Evolutionary conservation across 1,140 invertebrate species (phyloP), one percentile per base, ranked within the genome.

Genomic region (Drosophila aff.): DNA sequence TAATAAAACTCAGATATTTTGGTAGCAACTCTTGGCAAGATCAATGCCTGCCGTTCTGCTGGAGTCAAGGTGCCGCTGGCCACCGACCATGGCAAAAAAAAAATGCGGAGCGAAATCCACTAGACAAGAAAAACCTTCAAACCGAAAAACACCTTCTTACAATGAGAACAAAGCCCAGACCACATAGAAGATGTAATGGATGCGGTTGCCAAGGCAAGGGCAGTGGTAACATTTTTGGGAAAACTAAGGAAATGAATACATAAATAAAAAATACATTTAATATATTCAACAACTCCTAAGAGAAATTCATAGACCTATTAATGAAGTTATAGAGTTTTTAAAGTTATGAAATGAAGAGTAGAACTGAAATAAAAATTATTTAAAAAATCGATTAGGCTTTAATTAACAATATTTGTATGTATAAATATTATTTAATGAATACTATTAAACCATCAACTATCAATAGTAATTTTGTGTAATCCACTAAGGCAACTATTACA

Each of bases 141-240:
- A 18, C 26, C 44, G 49, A 69, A 61, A 15, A 38, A 46, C 63
- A 50, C 36, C 50, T 43, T 43, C 8, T 43, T 41, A 38, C 73
- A 76, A 77, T 68, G 55, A 77, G 74, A 77, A 77, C 74, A 68
- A 40, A 67, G 67, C 47, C 21, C 9, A 40, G 62, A 82, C 74
- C 79, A 44, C 21, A 78, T 10, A 11, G 33, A 59, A 55, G 28
- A 33, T 43, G 55, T 44, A 49, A 69, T 72, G 28, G 13, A 41
- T 36, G 46, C 31, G 67, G 72, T 43, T 58, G 38, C 50, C 11
- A 40, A 21, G 46, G 13, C 16, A 4, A 40, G 9, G 53, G 21
- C 40, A 9, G 53, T 26, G 36, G 53, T 21, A 15, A 26, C 11
- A 23, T 41, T 23, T 16, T 23, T 1, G 18, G 21, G 10, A 23